phyloP scores from a whole-genome alignment of 2,888 invertebrate species.

The Metacarcinus magister region DNA sequence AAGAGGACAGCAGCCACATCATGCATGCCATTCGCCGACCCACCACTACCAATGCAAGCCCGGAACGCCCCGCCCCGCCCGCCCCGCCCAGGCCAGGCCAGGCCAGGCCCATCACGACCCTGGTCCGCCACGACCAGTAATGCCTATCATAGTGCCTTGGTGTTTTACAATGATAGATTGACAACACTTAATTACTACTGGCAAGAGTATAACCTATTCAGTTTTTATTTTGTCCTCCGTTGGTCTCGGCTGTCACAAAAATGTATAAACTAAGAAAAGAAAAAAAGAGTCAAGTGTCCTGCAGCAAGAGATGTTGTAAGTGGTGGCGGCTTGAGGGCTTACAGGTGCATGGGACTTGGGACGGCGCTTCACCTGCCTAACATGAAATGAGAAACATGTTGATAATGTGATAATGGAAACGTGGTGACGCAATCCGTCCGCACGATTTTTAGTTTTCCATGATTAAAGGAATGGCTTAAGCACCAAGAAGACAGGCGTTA shows the following conservation, averaged over 20 bases:
- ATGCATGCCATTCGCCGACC: not conserved
- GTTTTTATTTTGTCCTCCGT: not conserved
- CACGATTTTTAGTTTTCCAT: not conserved
- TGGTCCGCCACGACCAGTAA: not conserved
- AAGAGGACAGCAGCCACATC: not conserved
- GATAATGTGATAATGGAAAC: conserved; percentile 10
- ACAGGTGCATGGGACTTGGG: not conserved
- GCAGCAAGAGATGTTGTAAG: not conserved
- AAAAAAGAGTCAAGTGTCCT: no score
- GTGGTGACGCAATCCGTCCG: not conserved
- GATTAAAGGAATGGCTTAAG: not conserved
- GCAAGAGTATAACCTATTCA: not conserved
- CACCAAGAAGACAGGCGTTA: not conserved
- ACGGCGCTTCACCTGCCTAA: not conserved
- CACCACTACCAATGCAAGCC: not conserved
- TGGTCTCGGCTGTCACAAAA: not conserved
- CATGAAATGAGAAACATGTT: not conserved
- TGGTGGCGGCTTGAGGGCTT: not conserved
- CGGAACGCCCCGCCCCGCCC: not conserved
- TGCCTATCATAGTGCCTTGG: not conserved
- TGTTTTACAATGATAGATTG: not conserved
- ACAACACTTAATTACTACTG: not conserved
- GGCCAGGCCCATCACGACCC: not conserved
- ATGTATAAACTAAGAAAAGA: no score
- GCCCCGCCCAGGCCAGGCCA: not conserved